Conservation (phyloP, 2,888 invertebrate species). For the Zaprionus lineosus region DNA sequence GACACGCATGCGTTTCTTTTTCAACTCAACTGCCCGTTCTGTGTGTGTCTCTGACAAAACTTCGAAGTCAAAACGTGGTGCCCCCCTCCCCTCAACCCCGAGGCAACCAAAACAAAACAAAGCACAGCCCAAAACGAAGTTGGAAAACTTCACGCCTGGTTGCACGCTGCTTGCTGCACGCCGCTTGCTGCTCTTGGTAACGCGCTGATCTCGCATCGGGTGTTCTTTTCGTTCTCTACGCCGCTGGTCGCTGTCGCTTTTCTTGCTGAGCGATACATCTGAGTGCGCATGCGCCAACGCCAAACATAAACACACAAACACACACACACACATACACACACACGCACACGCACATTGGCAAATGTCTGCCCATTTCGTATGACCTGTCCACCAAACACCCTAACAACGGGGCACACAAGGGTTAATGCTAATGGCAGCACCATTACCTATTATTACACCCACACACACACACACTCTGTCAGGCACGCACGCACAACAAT, state of each 20-base stretch:
- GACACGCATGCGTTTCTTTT: slow-evolving; percentile 69
- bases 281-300: slow-evolving; percentile 40
- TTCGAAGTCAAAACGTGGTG: background rate
- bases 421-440: slow-evolving; percentile 50
- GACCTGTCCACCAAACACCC: slow-evolving; percentile 41
- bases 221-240: slow-evolving; percentile 38
- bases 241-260: background rate
- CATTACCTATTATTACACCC: too few relatives aligned
- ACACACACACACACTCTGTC: background rate
- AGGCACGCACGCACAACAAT: background rate
- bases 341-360: too few relatives aligned
- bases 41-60: slow-evolving; percentile 39
- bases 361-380: slow-evolving; percentile 25
- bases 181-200: slow-evolving; percentile 18
- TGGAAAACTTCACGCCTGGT: slow-evolving; percentile 68
- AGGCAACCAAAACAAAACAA: slow-evolving; percentile 54
- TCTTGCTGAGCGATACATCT: slow-evolving; percentile 21
- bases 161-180: slow-evolving; percentile 26
- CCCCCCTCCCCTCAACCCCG: slow-evolving; percentile 5
- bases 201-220: slow-evolving; percentile 53
- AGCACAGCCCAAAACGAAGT: slow-evolving; percentile 63
- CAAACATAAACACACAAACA: slow-evolving; percentile 3
- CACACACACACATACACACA: background rate
- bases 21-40: slow-evolving; percentile 44
- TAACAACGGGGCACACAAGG: slow-evolving; percentile 32